Conservation (phyloP, 2,888 invertebrate genomes). For the Eilema depressum region DNA sequence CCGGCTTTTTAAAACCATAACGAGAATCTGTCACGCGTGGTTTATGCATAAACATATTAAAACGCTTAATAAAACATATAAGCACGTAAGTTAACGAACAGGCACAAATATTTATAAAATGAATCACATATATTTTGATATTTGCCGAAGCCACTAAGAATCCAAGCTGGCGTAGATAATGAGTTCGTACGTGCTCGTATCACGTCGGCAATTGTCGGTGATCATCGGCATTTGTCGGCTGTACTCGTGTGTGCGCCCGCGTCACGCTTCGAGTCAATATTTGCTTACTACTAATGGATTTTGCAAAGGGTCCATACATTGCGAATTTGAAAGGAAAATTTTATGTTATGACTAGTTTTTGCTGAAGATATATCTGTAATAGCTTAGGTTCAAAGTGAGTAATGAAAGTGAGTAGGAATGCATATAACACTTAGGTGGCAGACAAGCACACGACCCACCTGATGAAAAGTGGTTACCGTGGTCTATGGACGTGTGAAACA, state of each 20-base stretch:
- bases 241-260: slow-evolving; percentile 43
- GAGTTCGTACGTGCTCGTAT: slow-evolving; percentile 38
- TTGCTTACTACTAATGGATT: slow-evolving; percentile 70
- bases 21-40: not conserved
- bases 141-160: slow-evolving; percentile 43
- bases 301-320: slow-evolving; percentile 53
- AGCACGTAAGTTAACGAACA: slow-evolving; percentile 24
- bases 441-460: too few relatives aligned
- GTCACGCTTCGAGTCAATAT: slow-evolving; percentile 60
- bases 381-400: not conserved
- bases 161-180: slow-evolving; percentile 42
- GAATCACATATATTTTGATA: slow-evolving; percentile 30
- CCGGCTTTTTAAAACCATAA: not conserved
- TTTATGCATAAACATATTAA: not conserved
- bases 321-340: slow-evolving; percentile 51
- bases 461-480: too few relatives aligned
- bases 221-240: slow-evolving; percentile 32
- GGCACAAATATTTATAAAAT: slow-evolving; percentile 42
- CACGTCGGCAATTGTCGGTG: slow-evolving; percentile 33
- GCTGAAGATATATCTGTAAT: not conserved
- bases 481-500: too few relatives aligned
- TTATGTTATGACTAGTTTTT: slow-evolving; percentile 20
- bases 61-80: slow-evolving; percentile 11
- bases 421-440: too few relatives aligned
- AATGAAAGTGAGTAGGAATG: not conserved